phyloP scores from a whole-genome alignment of 2,888 invertebrate genomes.

The Phortica okadai region DNA sequence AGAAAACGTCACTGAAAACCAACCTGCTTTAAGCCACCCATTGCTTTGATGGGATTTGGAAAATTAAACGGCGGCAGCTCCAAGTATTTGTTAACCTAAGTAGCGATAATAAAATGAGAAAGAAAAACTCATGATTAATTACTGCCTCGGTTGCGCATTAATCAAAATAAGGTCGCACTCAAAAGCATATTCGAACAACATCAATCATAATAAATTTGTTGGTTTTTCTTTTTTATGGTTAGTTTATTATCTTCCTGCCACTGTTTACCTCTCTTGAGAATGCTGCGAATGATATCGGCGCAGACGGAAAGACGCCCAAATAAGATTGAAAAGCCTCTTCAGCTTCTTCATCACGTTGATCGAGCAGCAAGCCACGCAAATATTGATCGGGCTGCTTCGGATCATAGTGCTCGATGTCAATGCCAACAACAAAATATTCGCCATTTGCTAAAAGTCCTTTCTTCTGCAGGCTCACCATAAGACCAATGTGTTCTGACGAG shows the following conservation, averaged over 20 bases:
- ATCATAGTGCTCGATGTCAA: constrained; percentile 93
- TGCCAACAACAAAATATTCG: constrained; percentile 96
- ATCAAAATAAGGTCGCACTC: not conserved
- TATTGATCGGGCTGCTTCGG: constrained; percentile 86
- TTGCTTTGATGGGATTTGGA: constrained; percentile 85
- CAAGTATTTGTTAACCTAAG: constrained; percentile 88
- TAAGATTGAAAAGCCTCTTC: constrained; percentile 87
- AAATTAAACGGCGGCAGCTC: constrained; percentile 92
- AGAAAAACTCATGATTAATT: constrained; percentile 22
- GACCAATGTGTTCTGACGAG: constrained; percentile 92
- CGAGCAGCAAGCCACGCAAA: constrained; percentile 85
- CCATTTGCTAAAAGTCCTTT: constrained; percentile 88
- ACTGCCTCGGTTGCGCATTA: not conserved
- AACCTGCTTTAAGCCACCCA: constrained; percentile 86
- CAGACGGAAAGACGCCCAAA: constrained; percentile 88
- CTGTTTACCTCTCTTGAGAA: constrained; percentile 79
- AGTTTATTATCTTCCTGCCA: not conserved
- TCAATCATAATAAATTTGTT: not conserved
- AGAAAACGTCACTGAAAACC: constrained; percentile 27
- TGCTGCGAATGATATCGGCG: constrained; percentile 83
- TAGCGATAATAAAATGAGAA: not conserved
- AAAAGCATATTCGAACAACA: not conserved
- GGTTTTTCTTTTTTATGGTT: not conserved
- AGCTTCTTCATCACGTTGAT: constrained; percentile 78
- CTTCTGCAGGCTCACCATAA: constrained; percentile 91